Base-by-base conservation (phyloP, 2,888 invertebrate species). In the Ferdinandea cuprea region DNA sequence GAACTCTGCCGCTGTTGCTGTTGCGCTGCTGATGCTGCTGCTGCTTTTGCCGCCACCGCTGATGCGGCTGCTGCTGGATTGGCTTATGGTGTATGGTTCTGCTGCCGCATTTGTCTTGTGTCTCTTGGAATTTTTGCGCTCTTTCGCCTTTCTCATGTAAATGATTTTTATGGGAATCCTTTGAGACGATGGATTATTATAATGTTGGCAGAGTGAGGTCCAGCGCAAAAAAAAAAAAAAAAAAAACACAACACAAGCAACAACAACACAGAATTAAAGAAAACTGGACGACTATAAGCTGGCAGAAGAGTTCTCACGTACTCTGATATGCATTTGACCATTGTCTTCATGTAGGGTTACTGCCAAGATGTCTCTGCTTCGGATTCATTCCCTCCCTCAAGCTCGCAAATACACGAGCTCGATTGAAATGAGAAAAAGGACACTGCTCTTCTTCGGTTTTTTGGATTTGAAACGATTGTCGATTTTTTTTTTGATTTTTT, bases 61-160 rank as follows among this genome's bases (percentile, higher is more conserved):
- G 61, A 35, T 15, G 11, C 35, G 73, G 46, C 48, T 77, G 71
- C 48, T 69, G 76, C 54, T 85, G 52, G 50, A 69, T 81, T 77
- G 83, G 54, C 68, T 81, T 81, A 66, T 77, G 74, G 61, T 74
- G 73, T 73, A 74, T 71, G 59, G 65, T 21, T 71, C 40, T 65
- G 76, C 59, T 66, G 66, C 72, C 72, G 81, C 81, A 83, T 83
- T 83, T 83, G 83, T 78, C 78, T 83, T 83, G 78, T 83, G 83
- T 83, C 78, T 72, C 78, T 83, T 78, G 83, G 83, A 83, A 83
- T 83, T 78, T 72, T 78, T 83, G 83, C 78, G 83, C 83, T 83
- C 72, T 83, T 83, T 83, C 78, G 83, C 83, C 83, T 83, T 83
- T 83, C 78, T 78, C 83, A 83, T 83, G 83, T 83, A 83, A 83